Evolutionary conservation across 2,113 vertebrate genomes (phyloP), one percentile per base, ranked within the genome.

Genomic region (Dinomys branickii): DNA sequence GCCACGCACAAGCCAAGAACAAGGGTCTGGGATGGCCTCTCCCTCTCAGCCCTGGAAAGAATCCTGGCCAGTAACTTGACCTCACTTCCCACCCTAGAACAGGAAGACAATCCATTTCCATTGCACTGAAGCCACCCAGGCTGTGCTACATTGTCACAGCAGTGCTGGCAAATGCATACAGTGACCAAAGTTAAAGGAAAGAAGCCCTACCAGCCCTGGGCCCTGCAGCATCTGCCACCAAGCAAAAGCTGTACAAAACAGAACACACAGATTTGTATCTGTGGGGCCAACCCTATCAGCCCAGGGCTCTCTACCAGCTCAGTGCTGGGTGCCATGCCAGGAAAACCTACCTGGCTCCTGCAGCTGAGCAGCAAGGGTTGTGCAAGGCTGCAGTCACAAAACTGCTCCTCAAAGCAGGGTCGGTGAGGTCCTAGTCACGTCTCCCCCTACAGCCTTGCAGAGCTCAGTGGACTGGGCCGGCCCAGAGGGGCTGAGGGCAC

Each of bases 121-220:
- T 5, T 73, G 26, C 8, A 54, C 35, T 20, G 8, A 26, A 50
- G 56, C 10, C 9, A 10, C 35, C 10, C 41, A 33, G 58, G 1
- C 24, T 1, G 44, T 0, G 13, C 1, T 7, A 24, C 50, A 5
- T 6, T 13, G 38, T 12, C 35, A 30, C 0, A 7, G 69, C 54
- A 30, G 14, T 11, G 26, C 38, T 5, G 4, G 52, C 10, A 59
- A 77, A 56, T 0, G 0, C 0, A 30, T 2, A 82, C 65, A 56
- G 65, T 10, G 33, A 65, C 67, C 17, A 47, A 82, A 5, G 8
- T 7, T 5, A 24, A 26, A 75, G 44, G 13, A 63, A 56, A 33
- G 41, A 38, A 52, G 35, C 9, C 44, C 14, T 52, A 6, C 44
- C 52, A 0, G 4, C 3, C 59, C 4, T n/a, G 59, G 26, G 22